Percentiles rank a stretch among this genome's conserved stretches.
Evolutionary conservation across 2,888 invertebrate species (phyloP).

Genomic region (Leucophora obtusa): DNA sequence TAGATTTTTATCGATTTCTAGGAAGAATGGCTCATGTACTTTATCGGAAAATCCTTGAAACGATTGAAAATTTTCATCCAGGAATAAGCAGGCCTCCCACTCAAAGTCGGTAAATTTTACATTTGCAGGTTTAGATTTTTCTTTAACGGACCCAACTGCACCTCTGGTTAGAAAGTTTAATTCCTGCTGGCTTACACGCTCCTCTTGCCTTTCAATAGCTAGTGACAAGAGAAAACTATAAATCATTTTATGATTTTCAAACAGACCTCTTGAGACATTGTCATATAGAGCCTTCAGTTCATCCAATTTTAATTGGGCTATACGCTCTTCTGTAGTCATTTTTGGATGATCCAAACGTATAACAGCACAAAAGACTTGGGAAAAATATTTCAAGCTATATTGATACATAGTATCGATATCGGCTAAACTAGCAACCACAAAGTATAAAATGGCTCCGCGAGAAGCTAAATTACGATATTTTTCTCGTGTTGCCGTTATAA

Average conservation of each 20-base stretch:
- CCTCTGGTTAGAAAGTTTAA: conserved; percentile 91
- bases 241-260: conserved; percentile 93
- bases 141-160: conserved; percentile 81
- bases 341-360: conserved; percentile 87
- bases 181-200: conserved; percentile 81
- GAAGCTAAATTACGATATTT: conserved; percentile 91
- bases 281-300: conserved; percentile 90
- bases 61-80: conserved; percentile 81
- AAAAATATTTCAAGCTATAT: conserved; percentile 94
- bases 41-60: conserved; percentile 81
- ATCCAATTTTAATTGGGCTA: conserved; percentile 85
- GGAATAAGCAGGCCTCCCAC: conserved; percentile 85
- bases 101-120: conserved; percentile 81
- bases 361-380: conserved; percentile 86
- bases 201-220: conserved; percentile 85
- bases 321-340: conserved; percentile 83
- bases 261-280: conserved; percentile 93
- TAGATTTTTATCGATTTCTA: conserved; percentile 82
- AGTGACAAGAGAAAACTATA: conserved; percentile 91
- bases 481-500: conserved; percentile 90
- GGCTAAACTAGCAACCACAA: conserved; percentile 91
- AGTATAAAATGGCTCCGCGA: conserved; percentile 93
- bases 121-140: conserved; percentile 81
- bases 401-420: conserved; percentile 98
- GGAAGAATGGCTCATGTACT: conserved; percentile 80